Percentiles rank a stretch among this genome's conserved stretches.
Evolutionary conservation across 1,140 invertebrate species (phyloP).

Genomic region (Cyclina sinensis): DNA sequence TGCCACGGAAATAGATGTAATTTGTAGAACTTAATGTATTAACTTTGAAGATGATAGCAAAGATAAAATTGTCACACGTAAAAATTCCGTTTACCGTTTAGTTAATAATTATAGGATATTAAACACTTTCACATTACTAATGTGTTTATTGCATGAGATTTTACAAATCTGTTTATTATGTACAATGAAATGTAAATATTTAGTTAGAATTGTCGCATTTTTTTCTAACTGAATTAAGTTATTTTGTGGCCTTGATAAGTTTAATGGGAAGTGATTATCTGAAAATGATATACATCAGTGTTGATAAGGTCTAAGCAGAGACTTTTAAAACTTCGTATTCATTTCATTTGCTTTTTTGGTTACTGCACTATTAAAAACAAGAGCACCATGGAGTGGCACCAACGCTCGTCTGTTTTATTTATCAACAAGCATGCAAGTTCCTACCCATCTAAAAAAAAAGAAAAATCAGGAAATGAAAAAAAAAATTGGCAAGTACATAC

Average conservation of each 20-base stretch:
- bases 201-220: background rate
- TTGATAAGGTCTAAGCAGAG: too few species aligned
- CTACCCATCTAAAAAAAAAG: too few species aligned
- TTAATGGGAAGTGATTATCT: background rate
- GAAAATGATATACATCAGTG: background rate
- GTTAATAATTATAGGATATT: background rate
- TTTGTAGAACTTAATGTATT: conserved; percentile 14
- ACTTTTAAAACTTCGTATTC: too few species aligned
- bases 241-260: background rate
- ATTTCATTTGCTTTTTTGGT: too few species aligned
- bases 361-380: too few species aligned
- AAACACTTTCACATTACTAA: background rate
- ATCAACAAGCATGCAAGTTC: too few species aligned
- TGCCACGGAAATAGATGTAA: background rate
- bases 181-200: background rate
- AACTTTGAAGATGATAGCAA: background rate
- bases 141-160: conserved; percentile 2
- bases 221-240: background rate
- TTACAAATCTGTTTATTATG: background rate
- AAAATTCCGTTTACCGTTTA: background rate
- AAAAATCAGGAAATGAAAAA: too few species aligned
- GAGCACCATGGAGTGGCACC: too few species aligned
- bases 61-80: background rate
- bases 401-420: too few species aligned
- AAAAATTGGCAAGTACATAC: too few species aligned